These are phyloP conservation scores for Cyrtonyx montezumae DNA, from an alignment of 2,113 vertebrate species.

Conservation along the genomic window DNA sequence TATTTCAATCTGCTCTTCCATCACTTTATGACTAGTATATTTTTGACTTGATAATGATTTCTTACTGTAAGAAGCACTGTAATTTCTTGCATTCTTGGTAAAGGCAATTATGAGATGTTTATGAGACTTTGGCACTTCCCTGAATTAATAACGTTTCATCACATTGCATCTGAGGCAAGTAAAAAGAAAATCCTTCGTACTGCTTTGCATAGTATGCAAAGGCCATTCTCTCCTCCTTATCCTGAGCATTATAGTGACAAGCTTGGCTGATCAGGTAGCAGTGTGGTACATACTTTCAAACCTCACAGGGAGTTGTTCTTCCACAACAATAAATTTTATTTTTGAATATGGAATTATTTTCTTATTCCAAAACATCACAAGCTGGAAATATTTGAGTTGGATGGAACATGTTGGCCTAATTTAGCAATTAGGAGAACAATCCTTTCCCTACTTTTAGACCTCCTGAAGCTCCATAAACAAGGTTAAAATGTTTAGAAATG, in stretches of 20 bases:
- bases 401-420: neutral
- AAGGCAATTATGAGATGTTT: neutral
- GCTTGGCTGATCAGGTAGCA: neutral
- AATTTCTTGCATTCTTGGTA: neutral
- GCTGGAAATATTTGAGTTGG: slow-evolving; percentile 70
- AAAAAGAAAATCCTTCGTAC: neutral
- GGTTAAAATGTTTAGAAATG: neutral
- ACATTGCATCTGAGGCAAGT: neutral
- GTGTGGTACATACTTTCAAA: neutral
- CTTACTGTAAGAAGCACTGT: neutral
- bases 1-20: neutral
- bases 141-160: neutral
- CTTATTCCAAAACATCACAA: slow-evolving; percentile 31
- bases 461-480: neutral
- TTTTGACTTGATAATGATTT: neutral
- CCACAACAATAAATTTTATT: neutral
- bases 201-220: neutral
- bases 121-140: neutral
- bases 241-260: neutral
- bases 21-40: neutral
- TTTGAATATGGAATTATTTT: neutral
- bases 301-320: neutral
- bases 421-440: neutral
- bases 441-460: neutral
- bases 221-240: neutral